phyloP scores from a whole-genome alignment of 2,888 invertebrate species.

The Neria commutata region DNA sequence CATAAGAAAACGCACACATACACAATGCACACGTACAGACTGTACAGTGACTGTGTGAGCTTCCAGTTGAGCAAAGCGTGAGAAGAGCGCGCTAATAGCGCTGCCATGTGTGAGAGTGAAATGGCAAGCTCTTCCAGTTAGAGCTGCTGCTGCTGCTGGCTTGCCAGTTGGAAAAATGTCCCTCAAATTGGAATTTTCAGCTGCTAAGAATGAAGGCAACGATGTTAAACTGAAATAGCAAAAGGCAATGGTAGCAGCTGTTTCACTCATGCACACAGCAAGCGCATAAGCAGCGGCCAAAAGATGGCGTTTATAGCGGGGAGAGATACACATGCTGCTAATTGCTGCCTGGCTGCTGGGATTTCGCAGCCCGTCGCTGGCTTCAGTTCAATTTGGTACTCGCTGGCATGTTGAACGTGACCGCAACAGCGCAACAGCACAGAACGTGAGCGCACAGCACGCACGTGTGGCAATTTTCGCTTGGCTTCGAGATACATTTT shows the following conservation, averaged over 20 bases:
- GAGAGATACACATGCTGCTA: slow-evolving; percentile 20
- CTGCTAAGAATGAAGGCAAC: not conserved
- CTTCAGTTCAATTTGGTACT: slow-evolving; percentile 56
- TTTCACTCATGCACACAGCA: slow-evolving; percentile 34
- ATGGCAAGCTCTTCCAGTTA: not conserved
- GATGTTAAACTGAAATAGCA: slow-evolving; percentile 11
- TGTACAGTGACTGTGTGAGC: slow-evolving; percentile 38
- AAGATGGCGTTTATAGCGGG: slow-evolving; percentile 31
- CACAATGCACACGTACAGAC: slow-evolving; percentile 28
- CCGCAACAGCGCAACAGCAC: not conserved
- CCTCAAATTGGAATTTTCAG: slow-evolving; percentile 40
- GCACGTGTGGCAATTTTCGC: slow-evolving; percentile 6
- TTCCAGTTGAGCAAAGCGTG: slow-evolving; percentile 39
- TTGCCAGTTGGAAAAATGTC: slow-evolving; percentile 23
- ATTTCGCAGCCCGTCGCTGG: too few species aligned
- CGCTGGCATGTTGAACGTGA: slow-evolving; percentile 45
- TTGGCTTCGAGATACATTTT: too few species aligned
- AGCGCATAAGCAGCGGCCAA: slow-evolving; percentile 15
- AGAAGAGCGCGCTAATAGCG: slow-evolving; percentile 9
- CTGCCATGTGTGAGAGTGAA: not conserved
- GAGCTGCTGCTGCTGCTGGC: not conserved
- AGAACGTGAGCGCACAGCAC: not conserved
- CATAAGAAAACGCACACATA: not conserved
- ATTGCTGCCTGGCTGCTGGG: slow-evolving; percentile 28
- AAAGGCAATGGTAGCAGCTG: slow-evolving; percentile 21